A percentile compares a stretch with the other conserved stretches of the same genome.
phyloP scores from a whole-genome alignment of 2,888 invertebrate genomes.

The Bedellia somnulentella region DNA sequence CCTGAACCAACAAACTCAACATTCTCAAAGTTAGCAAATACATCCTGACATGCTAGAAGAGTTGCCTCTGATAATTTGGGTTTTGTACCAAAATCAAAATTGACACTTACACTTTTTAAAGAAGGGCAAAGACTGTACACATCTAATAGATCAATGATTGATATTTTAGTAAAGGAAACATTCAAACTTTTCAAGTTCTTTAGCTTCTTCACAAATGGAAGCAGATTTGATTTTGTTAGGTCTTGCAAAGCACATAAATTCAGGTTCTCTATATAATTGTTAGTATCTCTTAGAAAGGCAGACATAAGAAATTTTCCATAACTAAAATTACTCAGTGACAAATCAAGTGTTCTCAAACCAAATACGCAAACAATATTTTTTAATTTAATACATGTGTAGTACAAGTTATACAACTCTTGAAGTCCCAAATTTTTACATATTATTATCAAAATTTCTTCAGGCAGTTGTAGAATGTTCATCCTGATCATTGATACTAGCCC shows the following conservation, averaged over 20 bases:
- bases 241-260: constrained; percentile 27
- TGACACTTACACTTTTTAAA: constrained; percentile 26
- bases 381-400: constrained; percentile 19
- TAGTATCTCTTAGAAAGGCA: constrained; percentile 25
- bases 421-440: constrained; percentile 27
- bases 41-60: constrained; percentile 19
- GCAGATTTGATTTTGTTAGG: constrained; percentile 21
- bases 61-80: constrained; percentile 10
- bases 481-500: too few relatives aligned
- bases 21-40: constrained; percentile 28
- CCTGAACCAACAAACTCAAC: constrained; percentile 33
- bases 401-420: constrained; percentile 20
- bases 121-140: constrained; percentile 26
- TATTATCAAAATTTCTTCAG: constrained; percentile 33
- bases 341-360: constrained; percentile 20
- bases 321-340: constrained; percentile 24
- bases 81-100: constrained; percentile 22
- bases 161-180: constrained; percentile 32
- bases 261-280: constrained; percentile 21
- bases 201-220: constrained; percentile 22
- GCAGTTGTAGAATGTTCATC: constrained; percentile 13
- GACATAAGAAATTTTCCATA: constrained; percentile 23
- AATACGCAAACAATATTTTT: constrained; percentile 19
- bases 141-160: constrained; percentile 25
- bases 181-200: constrained; percentile 26